Percentiles rank a stretch among this genome's conserved stretches.
These are phyloP conservation scores for Plagodis dolabraria DNA, from an alignment of 2,888 invertebrate species.

Conservation along the genomic window DNA sequence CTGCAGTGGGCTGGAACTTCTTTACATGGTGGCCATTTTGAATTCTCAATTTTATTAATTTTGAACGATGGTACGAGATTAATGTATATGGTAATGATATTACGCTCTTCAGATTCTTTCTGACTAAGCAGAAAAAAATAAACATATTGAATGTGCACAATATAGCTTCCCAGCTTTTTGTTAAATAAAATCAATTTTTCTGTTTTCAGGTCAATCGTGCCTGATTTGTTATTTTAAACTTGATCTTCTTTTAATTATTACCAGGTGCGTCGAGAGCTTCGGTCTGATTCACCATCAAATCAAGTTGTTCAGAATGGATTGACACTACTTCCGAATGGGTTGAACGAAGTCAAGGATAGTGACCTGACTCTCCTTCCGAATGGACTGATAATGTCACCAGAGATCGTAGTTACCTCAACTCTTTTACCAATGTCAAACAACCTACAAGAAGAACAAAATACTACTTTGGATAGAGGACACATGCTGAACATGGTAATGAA, in stretches of 20 bases:
- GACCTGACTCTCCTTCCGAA: neutral
- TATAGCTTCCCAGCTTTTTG: no score
- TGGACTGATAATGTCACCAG: neutral
- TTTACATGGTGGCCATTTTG: no score
- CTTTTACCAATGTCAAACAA: slow-evolving; percentile 2
- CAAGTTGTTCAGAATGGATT: no score
- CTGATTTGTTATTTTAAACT: neutral
- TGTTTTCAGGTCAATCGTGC: no score
- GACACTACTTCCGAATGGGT: no score
- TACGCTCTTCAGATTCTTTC: no score
- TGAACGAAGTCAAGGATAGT: neutral
- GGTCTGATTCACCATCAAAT: neutral
- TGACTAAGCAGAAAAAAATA: no score
- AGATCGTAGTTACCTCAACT: slow-evolving; percentile 9
- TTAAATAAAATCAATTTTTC: no score
- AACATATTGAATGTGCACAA: no score
- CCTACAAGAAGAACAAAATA: slow-evolving; percentile 36
- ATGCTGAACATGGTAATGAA: slow-evolving; percentile 64
- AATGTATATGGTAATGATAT: neutral
- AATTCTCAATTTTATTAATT: no score
- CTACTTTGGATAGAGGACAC: slow-evolving; percentile 47
- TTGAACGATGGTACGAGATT: no score
- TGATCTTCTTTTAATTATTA: slow-evolving; percentile 4
- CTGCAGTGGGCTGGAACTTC: no score
- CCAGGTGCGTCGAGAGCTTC: neutral